A percentile compares a stretch with the other conserved stretches of the same genome.
Conservation (phyloP, 2,888 invertebrate species). For the Melieria picta region DNA sequence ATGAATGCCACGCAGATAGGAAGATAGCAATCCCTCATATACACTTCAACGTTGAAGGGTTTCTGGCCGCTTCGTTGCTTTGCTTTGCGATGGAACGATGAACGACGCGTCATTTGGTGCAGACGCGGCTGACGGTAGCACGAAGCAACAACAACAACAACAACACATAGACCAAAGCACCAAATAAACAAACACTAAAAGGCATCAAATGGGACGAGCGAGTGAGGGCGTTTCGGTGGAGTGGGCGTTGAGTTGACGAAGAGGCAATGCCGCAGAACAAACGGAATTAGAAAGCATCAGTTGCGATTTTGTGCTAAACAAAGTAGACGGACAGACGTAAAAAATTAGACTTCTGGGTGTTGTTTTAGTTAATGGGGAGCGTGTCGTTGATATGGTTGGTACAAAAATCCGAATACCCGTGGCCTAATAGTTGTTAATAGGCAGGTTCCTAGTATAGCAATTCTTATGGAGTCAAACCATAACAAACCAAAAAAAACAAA, state of each 20-base stretch:
- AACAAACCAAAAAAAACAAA: too few species aligned
- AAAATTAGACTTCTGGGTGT: too few species aligned
- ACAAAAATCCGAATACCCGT: too few species aligned
- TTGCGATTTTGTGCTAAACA: constrained; percentile 28
- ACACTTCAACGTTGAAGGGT: constrained; percentile 12
- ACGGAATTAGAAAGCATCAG: constrained; percentile 41
- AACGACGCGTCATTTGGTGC: constrained; percentile 25
- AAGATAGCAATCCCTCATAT: constrained; percentile 29
- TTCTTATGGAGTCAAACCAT: too few species aligned
- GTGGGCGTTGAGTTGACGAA: constrained; percentile 7
- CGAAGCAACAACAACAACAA: constrained; percentile 5
- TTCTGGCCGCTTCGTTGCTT: background rate
- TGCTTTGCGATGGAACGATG: constrained; percentile 11
- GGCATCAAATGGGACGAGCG: constrained; percentile 7
- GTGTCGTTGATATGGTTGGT: too few species aligned
- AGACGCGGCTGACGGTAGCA: constrained; percentile 2
- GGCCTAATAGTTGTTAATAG: too few species aligned
- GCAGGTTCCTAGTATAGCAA: too few species aligned
- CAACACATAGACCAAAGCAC: background rate
- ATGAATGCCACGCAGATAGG: constrained; percentile 27
- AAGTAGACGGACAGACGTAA: too few species aligned
- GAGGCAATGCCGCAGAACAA: constrained; percentile 35
- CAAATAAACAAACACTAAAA: constrained; percentile 6
- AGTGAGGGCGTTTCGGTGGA: constrained; percentile 3
- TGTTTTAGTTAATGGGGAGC: too few species aligned